Evolutionary conservation across 2,888 invertebrate genomes (phyloP).

Genomic region (Pasiphila rectangulata): DNA sequence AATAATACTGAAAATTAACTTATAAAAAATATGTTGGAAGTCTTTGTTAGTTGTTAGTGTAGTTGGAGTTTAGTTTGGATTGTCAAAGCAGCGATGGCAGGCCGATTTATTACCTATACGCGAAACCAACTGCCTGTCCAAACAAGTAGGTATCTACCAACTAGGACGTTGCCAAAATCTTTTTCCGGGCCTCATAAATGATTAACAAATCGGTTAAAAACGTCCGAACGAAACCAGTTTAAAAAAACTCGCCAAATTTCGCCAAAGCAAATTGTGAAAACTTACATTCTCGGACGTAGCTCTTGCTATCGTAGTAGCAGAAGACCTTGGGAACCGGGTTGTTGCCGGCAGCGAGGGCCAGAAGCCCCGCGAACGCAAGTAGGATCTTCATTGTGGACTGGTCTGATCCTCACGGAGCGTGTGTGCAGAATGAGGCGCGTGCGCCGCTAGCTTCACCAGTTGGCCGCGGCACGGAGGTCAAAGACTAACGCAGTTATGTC

Average conservation of each 20-base stretch:
- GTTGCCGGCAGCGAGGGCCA: conserved; percentile 57
- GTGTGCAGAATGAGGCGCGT: conserved; percentile 60
- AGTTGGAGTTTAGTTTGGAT: too few relatives aligned
- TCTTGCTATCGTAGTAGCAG: conserved; percentile 87
- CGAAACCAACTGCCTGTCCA: too few relatives aligned
- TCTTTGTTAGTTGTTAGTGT: too few relatives aligned
- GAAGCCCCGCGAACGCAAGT: conserved; percentile 50
- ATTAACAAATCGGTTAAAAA: background rate
- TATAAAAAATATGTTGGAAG: too few relatives aligned
- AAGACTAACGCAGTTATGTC: conserved; percentile 50
- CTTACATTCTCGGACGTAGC: conserved; percentile 85
- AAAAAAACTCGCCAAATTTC: conserved; percentile 40
- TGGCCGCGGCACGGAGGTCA: conserved; percentile 48
- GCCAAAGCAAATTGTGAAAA: conserved; percentile 44
- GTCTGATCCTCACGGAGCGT: conserved; percentile 59
- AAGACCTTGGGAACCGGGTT: conserved; percentile 81
- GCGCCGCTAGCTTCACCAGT: conserved; percentile 35
- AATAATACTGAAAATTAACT: too few relatives aligned
- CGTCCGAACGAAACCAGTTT: conserved; percentile 32
- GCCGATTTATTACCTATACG: too few relatives aligned
- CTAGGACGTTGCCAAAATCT: background rate
- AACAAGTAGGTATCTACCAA: background rate
- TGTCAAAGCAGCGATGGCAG: too few relatives aligned
- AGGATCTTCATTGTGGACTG: conserved; percentile 55
- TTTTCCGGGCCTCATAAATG: background rate